Evolutionary conservation across 2,113 vertebrate genomes (phyloP), one percentile per base, ranked within the genome.

Genomic region (Misgurnus mizolepis): DNA sequence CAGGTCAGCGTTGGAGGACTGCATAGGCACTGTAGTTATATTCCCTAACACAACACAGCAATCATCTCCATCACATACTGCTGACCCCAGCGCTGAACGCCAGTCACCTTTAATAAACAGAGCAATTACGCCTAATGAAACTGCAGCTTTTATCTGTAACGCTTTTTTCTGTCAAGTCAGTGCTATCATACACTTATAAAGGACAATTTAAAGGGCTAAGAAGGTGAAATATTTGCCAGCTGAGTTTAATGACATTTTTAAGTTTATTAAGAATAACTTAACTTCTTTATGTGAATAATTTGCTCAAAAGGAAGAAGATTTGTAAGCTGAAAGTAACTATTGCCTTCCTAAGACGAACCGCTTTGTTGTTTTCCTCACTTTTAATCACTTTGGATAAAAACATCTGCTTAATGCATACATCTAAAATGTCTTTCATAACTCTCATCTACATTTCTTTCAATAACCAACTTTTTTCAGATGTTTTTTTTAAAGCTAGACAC

Each of bases 71-170:
- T 80, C 87, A 85, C 79, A 88, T 89, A 90, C 90, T 89, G 86
- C 85, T 39, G 83, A 85, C 79, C 71, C 61, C 66, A 43, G 41
- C 70, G 50, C 43, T 77, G 73, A 76, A 74, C 79, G 68, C 15
- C 72, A 69, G 58, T 82, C 73, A 86, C 83, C 82, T 92, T 90
- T 92, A 90, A 93, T 93, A 91, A 92, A 91, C 85, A 86, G 78
- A 84, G 75, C 87, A 77, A 90, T 91, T 90, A 91, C 60, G 67
- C 88, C 90, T 93, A 93, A 94, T 94, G 89, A 93, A 91, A 92
- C 87, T 80, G 85, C 89, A 90, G 87, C 90, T 67, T 82, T 83
- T 55, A 56, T 88, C 87, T 88, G 87, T 85, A 68, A 79, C 75
- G 80, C 75, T 41, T 74, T 82, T 80, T 65, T 79, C 73, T 88